Evolutionary conservation across 1,140 invertebrate genomes (phyloP), one percentile per base, ranked within the genome.

Genomic region (Drosophila orena): DNA sequence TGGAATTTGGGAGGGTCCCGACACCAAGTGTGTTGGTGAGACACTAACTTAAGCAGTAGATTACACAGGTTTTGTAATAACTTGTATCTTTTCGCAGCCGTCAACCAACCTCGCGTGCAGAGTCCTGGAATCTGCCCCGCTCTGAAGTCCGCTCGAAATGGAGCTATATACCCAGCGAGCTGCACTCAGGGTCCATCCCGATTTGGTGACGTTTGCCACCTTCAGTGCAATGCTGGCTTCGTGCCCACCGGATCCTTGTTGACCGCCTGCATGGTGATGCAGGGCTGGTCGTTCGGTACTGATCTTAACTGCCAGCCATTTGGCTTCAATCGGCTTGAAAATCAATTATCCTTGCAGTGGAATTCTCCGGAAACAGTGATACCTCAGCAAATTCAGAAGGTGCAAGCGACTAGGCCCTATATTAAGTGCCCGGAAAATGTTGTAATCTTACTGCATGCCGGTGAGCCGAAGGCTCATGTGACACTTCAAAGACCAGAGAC

Each of bases 401-500:
- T 22, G 2, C 57, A 90, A 89, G 93, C 62, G 6, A 17, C 15
- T 85, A 92, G 92, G 47, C 94, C 95, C 37, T 95, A 93, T 78
- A 95, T 96, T 59, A 94, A 93, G 64, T 96, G 95, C 84, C 95
- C 95, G 1, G 93, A 93, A 17, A 93, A 94, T 79, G 92, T 95
- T 52, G 93, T 93, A 43, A 94, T 95, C 22, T 92, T 93, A 38
- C 91, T 96, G 35, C 93, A 94, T 15, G 73, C 91, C 12, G 93
- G 93, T 11, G 93, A 94, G 59, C 91, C 86, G 27, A 94, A 92
- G 14, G 93, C 94, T 37, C 91, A 94, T 61, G 94, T 96, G 37
- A 93, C 93, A 15, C 94, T 96, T 34, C 93, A 95, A 4, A 93
- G 94, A 60, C 95, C 95, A 0, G 94, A 94, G 80, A 94, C 95